phyloP scores from a whole-genome alignment of 2,797 vertebrate genomes.

The Pangasius djambal region DNA sequence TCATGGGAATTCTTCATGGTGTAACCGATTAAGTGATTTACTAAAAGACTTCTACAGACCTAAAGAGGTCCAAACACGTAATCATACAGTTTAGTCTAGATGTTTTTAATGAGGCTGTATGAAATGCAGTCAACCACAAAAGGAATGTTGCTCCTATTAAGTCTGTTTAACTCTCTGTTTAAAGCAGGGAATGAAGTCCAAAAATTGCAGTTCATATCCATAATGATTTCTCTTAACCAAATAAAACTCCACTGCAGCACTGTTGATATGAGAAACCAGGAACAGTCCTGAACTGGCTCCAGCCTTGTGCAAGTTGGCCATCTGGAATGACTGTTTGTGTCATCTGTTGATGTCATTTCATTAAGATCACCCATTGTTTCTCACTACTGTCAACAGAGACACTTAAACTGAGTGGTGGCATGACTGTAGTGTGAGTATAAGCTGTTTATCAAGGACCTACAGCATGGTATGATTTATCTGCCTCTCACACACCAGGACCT shows the following conservation, averaged over 20 bases:
- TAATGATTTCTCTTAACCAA: slow-evolving; percentile 1
- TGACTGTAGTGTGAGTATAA: slow-evolving; percentile 30
- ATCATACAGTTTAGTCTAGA: not conserved
- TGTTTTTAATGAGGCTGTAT: not conserved
- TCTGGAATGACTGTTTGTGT: slow-evolving; percentile 25
- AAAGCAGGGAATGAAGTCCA: not conserved
- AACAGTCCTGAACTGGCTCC: slow-evolving; percentile 6
- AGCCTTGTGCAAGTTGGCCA: slow-evolving; percentile 3
- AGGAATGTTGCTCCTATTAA: not conserved
- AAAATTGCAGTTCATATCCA: not conserved
- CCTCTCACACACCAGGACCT: not conserved
- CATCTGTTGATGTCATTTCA: slow-evolving; percentile 43
- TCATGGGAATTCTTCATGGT: slow-evolving; percentile 11
- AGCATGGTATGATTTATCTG: slow-evolving; percentile 12
- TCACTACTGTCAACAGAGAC: slow-evolving; percentile 46
- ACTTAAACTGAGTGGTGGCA: slow-evolving; percentile 19
- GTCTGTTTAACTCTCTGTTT: not conserved
- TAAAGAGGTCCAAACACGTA: not conserved
- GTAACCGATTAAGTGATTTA: slow-evolving; percentile 25
- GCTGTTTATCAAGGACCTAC: slow-evolving; percentile 40
- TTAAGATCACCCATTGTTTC: slow-evolving; percentile 47
- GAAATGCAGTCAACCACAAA: slow-evolving; percentile 1
- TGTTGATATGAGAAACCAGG: slow-evolving; percentile 17
- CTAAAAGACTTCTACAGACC: not conserved
- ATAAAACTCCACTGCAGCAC: not conserved